Percentiles rank a stretch among this genome's conserved stretches.
Evolutionary conservation across 2,113 vertebrate genomes (phyloP).

Genomic region (Siniperca knerii): DNA sequence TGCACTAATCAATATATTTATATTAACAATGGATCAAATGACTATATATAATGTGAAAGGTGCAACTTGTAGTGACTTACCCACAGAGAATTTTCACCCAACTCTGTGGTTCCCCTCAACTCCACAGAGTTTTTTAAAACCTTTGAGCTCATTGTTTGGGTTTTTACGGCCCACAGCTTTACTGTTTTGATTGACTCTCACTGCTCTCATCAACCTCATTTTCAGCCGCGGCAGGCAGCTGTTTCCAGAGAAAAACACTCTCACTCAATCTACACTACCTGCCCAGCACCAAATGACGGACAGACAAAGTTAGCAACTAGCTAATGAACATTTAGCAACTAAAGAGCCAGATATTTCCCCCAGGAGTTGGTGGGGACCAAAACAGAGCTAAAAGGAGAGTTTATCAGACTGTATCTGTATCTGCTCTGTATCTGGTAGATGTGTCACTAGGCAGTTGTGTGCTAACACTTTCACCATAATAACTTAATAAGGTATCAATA

Average conservation of each 20-base stretch:
- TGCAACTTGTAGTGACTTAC: not conserved
- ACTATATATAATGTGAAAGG: not conserved
- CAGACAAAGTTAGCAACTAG: too few relatives aligned
- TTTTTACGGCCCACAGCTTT: too few relatives aligned
- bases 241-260: too few relatives aligned
- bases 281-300: too few relatives aligned
- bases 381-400: not conserved
- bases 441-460: not conserved
- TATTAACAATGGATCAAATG: too few relatives aligned
- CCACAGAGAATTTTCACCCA: not conserved
- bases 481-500: not conserved
- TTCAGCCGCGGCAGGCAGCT: not conserved
- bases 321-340: too few relatives aligned
- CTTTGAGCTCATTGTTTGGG: too few relatives aligned
- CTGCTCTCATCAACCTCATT: not conserved
- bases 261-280: too few relatives aligned
- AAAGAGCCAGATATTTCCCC: not conserved
- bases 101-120: too few relatives aligned
- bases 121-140: too few relatives aligned
- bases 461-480: not conserved
- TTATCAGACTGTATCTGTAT: too few relatives aligned
- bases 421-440: not conserved
- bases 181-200: too few relatives aligned
- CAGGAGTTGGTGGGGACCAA: constrained; percentile 14
- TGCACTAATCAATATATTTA: not conserved